phyloP scores from a whole-genome alignment of 2,888 invertebrate genomes.

The Elgonia sp. region DNA sequence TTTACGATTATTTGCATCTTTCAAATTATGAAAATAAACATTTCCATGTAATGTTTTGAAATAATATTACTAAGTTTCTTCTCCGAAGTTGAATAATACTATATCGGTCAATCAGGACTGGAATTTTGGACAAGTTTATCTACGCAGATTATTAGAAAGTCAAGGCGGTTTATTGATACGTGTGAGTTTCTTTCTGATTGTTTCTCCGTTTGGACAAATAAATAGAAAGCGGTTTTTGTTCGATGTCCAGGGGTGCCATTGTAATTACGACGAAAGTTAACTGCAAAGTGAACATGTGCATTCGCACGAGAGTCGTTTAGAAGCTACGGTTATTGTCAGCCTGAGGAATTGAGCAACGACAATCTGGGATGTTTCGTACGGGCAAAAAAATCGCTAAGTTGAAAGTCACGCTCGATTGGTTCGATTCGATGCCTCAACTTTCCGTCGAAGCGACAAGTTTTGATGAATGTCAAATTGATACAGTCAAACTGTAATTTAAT shows the following conservation, averaged over 20 bases:
- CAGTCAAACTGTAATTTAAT: too few species aligned
- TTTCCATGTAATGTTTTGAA: too few species aligned
- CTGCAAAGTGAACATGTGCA: neutral
- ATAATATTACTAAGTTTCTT: too few species aligned
- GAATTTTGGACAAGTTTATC: slow-evolving; percentile 19
- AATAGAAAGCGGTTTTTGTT: slow-evolving; percentile 61
- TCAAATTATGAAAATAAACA: too few species aligned
- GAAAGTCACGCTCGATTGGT: slow-evolving; percentile 18
- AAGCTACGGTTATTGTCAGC: neutral
- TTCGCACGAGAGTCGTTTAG: slow-evolving; percentile 4
- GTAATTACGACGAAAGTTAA: slow-evolving; percentile 42
- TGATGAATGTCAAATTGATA: too few species aligned
- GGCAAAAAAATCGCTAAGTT: neutral
- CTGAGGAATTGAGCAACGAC: neutral
- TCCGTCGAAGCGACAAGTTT: too few species aligned
- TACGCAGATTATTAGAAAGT: slow-evolving; percentile 59
- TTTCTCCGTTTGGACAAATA: slow-evolving; percentile 59
- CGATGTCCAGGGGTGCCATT: slow-evolving; percentile 34
- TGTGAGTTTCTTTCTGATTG: slow-evolving; percentile 51
- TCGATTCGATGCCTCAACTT: too few species aligned
- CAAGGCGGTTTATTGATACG: slow-evolving; percentile 37
- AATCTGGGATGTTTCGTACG: neutral
- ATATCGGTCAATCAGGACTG: neutral
- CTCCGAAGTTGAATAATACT: too few species aligned
- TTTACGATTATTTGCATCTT: too few species aligned